Evolutionary conservation across 2,797 vertebrate species (phyloP).

Genomic region (Synaphobranchus kaupii): DNA sequence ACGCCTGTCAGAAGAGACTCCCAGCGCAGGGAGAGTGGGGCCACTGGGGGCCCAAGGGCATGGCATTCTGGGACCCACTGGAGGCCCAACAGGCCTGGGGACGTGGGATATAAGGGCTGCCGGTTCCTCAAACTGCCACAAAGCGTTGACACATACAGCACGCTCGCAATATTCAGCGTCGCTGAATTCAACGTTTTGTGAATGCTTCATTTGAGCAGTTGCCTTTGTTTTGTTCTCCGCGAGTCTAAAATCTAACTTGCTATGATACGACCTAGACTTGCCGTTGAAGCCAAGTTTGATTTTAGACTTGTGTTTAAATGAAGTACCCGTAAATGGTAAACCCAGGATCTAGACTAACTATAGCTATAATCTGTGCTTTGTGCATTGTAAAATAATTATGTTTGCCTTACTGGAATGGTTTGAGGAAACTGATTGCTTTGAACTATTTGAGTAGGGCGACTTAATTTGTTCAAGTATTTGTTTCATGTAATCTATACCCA

Average conservation of each 20-base stretch:
- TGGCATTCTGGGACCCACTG: not conserved
- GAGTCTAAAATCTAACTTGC: not conserved
- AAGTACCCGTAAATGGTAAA: not conserved
- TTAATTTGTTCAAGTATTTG: not conserved
- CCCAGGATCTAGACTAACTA: too few species aligned
- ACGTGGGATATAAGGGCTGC: not conserved
- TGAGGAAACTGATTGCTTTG: not conserved
- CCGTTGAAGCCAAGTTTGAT: not conserved
- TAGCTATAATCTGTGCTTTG: too few species aligned
- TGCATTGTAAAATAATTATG: not conserved
- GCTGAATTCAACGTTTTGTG: not conserved
- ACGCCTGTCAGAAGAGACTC: not conserved
- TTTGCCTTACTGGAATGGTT: not conserved
- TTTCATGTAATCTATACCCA: not conserved
- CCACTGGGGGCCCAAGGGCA: not conserved
- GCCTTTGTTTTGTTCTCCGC: too few species aligned
- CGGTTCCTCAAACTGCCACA: not conserved
- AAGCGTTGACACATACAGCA: not conserved
- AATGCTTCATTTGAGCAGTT: not conserved
- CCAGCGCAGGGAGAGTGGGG: not conserved
- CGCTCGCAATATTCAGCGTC: not conserved
- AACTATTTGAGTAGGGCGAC: not conserved
- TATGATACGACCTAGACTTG: not conserved
- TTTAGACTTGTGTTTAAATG: not conserved
- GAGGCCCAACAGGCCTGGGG: not conserved